Evolutionary conservation across 1,140 invertebrate species (phyloP).

Genomic region (Thaumetopoea pityocampa): DNA sequence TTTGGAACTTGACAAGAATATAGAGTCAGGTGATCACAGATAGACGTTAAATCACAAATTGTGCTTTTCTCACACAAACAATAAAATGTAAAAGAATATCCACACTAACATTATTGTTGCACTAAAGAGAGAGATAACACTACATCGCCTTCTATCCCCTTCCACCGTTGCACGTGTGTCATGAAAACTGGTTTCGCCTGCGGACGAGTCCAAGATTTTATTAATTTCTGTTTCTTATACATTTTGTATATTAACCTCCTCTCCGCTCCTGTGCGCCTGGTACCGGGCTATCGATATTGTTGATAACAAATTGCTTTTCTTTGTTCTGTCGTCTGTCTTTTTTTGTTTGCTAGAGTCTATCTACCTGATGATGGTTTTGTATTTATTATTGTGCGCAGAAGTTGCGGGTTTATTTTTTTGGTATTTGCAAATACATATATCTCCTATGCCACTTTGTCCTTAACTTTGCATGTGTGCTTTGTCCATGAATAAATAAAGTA

Average conservation of each 20-base stretch:
- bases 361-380: slow-evolving; percentile 11
- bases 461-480: too few relatives aligned
- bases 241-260: slow-evolving; percentile 47
- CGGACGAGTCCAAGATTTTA: slow-evolving; percentile 58
- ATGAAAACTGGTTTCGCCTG: slow-evolving; percentile 58
- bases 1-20: too few relatives aligned
- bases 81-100: slow-evolving; percentile 23
- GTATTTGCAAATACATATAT: too few relatives aligned
- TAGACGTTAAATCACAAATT: not conserved
- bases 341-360: slow-evolving; percentile 9
- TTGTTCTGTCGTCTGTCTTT: slow-evolving; percentile 46
- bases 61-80: not conserved
- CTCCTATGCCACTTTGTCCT: too few relatives aligned
- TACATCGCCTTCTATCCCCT: slow-evolving; percentile 23
- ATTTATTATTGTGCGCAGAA: too few relatives aligned
- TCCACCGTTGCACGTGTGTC: slow-evolving; percentile 62
- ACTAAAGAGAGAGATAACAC: slow-evolving; percentile 38
- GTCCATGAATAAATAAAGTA: too few relatives aligned
- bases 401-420: too few relatives aligned
- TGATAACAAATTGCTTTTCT: slow-evolving; percentile 67
- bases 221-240: slow-evolving; percentile 67
- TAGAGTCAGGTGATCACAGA: not conserved
- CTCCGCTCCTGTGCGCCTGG: slow-evolving; percentile 33
- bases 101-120: slow-evolving; percentile 45
- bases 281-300: slow-evolving; percentile 52